phyloP scores from a whole-genome alignment of 2,797 vertebrate genomes.

The Amblyraja radiata region DNA sequence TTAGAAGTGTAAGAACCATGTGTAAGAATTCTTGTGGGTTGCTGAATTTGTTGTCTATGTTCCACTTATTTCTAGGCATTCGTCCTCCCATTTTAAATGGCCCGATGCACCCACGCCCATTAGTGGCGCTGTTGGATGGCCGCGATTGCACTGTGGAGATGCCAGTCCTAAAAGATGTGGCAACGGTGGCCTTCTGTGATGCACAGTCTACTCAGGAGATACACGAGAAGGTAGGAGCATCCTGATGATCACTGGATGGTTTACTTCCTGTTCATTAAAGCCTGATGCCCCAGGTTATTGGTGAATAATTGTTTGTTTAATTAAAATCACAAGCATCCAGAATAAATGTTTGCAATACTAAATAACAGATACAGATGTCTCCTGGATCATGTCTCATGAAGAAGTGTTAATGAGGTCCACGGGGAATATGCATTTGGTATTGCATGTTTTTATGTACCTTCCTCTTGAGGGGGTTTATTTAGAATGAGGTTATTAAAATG shows the following conservation, averaged over 20 bases:
- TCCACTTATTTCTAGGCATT: constrained; percentile 60
- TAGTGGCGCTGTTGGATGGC: constrained; percentile 74
- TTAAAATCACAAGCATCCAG: not conserved
- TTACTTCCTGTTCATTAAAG: not conserved
- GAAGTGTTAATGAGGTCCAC: not conserved
- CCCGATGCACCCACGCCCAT: constrained; percentile 73
- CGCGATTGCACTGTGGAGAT: constrained; percentile 80
- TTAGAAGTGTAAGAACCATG: not conserved
- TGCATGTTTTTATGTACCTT: not conserved
- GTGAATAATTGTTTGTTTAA: not conserved
- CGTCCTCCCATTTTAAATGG: constrained; percentile 79
- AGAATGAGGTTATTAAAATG: not conserved
- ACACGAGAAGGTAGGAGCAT: constrained; percentile 70
- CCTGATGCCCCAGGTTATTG: not conserved
- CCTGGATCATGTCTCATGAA: not conserved
- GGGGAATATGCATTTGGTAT: not conserved
- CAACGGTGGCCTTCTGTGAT: constrained; percentile 80
- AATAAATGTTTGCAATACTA: constrained; percentile 1
- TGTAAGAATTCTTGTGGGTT: not conserved
- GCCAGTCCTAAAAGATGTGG: constrained; percentile 82
- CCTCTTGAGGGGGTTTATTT: not conserved
- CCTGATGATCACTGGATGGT: not conserved
- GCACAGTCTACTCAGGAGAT: constrained; percentile 86
- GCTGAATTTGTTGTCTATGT: not conserved
- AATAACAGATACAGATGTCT: not conserved